phyloP scores from a whole-genome alignment of 2,888 invertebrate genomes.

The Taphrorychus bicolor region DNA sequence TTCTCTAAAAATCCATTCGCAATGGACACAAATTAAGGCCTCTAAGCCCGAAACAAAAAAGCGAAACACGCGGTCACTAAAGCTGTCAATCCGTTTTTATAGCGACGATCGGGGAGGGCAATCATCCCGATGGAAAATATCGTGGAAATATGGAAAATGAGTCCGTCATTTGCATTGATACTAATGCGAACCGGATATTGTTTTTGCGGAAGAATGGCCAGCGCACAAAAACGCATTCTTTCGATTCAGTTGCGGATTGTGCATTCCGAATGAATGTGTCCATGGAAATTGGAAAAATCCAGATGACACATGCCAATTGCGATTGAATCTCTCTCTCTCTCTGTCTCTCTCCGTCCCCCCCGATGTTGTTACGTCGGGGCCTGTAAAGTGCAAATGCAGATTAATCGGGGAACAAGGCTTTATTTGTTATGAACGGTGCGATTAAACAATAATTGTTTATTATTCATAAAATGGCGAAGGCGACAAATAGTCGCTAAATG shows the following conservation, averaged over 20 bases:
- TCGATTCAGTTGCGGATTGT: conserved; percentile 39
- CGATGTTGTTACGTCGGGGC: background rate
- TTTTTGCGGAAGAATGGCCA: conserved; percentile 41
- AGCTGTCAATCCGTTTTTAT: conserved; percentile 11
- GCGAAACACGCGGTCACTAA: background rate
- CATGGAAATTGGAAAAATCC: conserved; percentile 33
- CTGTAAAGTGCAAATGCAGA: background rate
- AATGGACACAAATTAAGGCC: no score
- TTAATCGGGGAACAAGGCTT: background rate
- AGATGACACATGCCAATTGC: conserved; percentile 29
- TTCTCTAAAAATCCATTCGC: no score
- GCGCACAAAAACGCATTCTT: conserved; percentile 42
- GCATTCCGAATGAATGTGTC: conserved; percentile 29
- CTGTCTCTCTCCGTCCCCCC: no score
- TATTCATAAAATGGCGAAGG: background rate
- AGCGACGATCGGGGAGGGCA: conserved; percentile 13
- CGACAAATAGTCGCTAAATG: no score
- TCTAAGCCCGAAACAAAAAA: background rate
- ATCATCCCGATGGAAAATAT: conserved; percentile 31
- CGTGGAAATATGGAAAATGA: conserved; percentile 40
- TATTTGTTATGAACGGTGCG: background rate
- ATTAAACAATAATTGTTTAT: no score
- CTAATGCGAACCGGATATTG: conserved; percentile 40
- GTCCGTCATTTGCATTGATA: conserved; percentile 42
- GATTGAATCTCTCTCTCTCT: background rate